Evolutionary conservation across 2,888 invertebrate species (phyloP).

Genomic region (Epinotia brunnichana): DNA sequence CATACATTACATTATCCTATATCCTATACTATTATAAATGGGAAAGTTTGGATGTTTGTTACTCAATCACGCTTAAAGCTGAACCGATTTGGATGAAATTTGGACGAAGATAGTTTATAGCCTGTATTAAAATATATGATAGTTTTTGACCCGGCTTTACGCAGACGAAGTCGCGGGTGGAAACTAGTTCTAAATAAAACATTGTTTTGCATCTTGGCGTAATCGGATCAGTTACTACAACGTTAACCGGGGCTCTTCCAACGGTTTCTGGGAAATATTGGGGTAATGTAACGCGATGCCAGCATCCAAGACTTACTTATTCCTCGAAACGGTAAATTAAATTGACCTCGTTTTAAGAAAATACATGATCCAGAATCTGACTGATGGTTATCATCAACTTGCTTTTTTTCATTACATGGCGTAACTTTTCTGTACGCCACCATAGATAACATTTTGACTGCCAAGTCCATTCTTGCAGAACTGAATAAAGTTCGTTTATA

Average conservation of each 20-base stretch:
- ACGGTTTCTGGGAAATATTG: constrained; percentile 26
- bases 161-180: too few species aligned
- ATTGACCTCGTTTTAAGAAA: constrained; percentile 6
- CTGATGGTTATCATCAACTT: constrained; percentile 12
- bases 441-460: too few species aligned
- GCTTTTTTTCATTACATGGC: not conserved
- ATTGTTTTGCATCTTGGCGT: constrained; percentile 11
- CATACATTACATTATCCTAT: not conserved
- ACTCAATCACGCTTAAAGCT: too few species aligned
- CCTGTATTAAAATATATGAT: too few species aligned
- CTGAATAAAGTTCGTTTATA: too few species aligned
- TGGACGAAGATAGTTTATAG: too few species aligned
- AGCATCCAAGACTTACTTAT: constrained; percentile 14
- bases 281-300: constrained; percentile 26
- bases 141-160: too few species aligned
- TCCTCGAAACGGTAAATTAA: constrained; percentile 32
- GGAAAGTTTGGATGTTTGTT: too few species aligned
- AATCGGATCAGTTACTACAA: constrained; percentile 22
- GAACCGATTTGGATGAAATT: too few species aligned
- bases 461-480: too few species aligned
- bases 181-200: not conserved
- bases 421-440: too few species aligned
- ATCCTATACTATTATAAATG: too few species aligned
- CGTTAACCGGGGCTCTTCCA: constrained; percentile 14
- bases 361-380: not conserved